A percentile compares a stretch with the other conserved stretches of the same genome.
These are phyloP conservation scores for Lophotis ruficrista DNA, from an alignment of 2,113 vertebrate genomes.

Conservation along the genomic window DNA sequence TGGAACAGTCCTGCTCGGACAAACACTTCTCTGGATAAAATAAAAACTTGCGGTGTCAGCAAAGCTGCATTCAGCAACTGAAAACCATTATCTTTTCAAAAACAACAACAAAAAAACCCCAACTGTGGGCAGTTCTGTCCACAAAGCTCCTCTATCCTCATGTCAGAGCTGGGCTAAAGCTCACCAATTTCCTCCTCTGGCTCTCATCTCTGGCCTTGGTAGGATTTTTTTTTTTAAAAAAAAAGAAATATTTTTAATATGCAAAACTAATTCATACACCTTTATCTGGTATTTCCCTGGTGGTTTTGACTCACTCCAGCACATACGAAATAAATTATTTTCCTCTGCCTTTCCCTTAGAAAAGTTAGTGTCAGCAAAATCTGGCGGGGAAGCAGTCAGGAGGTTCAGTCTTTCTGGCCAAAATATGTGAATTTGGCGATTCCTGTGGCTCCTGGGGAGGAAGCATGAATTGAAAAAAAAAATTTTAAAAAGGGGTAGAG, in stretches of 20 bases:
- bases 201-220: neutral
- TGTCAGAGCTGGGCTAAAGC: neutral
- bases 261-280: neutral
- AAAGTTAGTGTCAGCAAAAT: neutral
- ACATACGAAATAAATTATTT: neutral
- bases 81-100: neutral
- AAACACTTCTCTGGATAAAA: neutral
- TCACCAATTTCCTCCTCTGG: neutral
- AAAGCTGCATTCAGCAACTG: neutral
- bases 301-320: neutral
- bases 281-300: neutral
- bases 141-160: neutral
- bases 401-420: neutral
- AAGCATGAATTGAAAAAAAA: neutral
- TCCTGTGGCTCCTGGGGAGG: neutral
- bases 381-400: neutral
- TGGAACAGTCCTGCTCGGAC: neutral
- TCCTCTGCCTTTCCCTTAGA: neutral
- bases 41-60: neutral
- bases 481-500: no score
- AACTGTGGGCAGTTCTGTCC: neutral
- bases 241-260: neutral
- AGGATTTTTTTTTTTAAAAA: neutral
- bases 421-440: neutral
- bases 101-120: neutral